These are phyloP conservation scores for Brevipalpus yothersi DNA, from an alignment of 1,140 invertebrate species.

Conservation along the genomic window DNA sequence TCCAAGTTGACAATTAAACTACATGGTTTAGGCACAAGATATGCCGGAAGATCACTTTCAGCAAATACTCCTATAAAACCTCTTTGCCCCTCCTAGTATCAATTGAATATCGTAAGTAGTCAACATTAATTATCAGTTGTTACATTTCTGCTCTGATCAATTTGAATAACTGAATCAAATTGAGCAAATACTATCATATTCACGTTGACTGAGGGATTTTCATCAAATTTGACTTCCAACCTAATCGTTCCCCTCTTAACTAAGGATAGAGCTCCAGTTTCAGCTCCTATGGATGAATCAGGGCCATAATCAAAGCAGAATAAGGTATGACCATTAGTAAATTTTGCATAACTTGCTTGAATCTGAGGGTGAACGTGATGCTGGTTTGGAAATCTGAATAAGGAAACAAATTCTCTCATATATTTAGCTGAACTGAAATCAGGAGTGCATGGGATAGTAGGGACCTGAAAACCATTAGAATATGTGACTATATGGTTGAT, in stretches of 20 bases:
- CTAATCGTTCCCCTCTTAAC: neutral
- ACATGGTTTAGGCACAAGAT: neutral
- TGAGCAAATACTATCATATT: neutral
- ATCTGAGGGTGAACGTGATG: neutral
- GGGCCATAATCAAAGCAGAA: neutral
- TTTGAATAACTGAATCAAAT: neutral
- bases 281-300: neutral
- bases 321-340: neutral
- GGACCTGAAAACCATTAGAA: neutral
- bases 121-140: neutral
- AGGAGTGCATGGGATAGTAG: neutral
- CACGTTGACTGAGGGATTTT: neutral
- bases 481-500: neutral
- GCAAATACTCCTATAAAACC: neutral
- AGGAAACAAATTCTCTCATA: neutral
- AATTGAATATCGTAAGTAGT: neutral
- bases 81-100: neutral
- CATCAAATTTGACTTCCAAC: neutral
- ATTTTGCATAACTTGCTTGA: neutral
- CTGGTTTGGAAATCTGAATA: neutral
- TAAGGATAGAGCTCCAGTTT: neutral
- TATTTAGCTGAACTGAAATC: neutral
- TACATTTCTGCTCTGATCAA: neutral
- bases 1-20: too few relatives aligned
- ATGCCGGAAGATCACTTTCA: neutral